Evolutionary conservation across 1,140 invertebrate genomes (phyloP).

Genomic region (Drosophila sechellia): DNA sequence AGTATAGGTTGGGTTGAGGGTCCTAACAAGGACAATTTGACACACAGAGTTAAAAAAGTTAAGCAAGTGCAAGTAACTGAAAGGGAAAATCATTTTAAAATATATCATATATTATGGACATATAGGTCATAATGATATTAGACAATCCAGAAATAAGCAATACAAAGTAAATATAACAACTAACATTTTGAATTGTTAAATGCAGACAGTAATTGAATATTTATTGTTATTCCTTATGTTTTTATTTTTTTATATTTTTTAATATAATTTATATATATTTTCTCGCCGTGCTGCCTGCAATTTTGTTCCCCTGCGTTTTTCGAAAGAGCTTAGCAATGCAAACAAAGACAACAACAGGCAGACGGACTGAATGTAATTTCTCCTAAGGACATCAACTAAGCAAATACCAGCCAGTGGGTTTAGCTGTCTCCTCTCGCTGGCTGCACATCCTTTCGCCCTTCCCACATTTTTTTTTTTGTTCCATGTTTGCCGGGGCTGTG

Average conservation of each 20-base stretch:
- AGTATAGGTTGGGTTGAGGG: slow-evolving; percentile 19
- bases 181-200: too few species aligned
- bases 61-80: neutral
- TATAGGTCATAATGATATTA: too few species aligned
- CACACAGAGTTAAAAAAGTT: neutral
- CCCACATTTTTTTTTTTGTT: neutral
- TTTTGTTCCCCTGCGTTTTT: slow-evolving; percentile 22
- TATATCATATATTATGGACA: too few species aligned
- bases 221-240: too few species aligned
- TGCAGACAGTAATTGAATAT: too few species aligned
- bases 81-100: too few species aligned
- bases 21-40: slow-evolving; percentile 34
- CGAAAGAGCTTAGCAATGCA: slow-evolving; percentile 38
- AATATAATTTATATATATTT: neutral
- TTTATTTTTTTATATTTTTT: too few species aligned
- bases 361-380: slow-evolving; percentile 50
- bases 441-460: neutral
- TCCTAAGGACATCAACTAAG: slow-evolving; percentile 60
- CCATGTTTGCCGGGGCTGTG: slow-evolving; percentile 7
- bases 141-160: too few species aligned
- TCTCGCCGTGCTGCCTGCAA: slow-evolving; percentile 2
- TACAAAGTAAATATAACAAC: too few species aligned
- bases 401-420: slow-evolving; percentile 47
- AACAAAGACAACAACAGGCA: slow-evolving; percentile 36
- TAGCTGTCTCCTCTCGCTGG: neutral